Evolutionary conservation across 2,888 invertebrate species (phyloP).

Genomic region (Drosophila infuscata): DNA sequence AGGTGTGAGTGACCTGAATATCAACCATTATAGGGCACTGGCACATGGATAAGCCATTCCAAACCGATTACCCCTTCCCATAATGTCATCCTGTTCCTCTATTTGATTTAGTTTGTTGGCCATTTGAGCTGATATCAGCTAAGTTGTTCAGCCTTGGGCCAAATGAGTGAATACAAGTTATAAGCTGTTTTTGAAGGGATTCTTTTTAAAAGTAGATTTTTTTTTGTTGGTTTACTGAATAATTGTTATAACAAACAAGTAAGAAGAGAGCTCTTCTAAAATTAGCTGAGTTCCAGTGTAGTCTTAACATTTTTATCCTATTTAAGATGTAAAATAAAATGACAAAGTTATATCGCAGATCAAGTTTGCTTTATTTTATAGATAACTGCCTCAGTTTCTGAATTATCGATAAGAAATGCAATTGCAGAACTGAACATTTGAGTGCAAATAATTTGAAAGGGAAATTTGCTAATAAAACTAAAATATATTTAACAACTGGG

Average conservation of each 20-base stretch:
- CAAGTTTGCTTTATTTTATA: too few relatives aligned
- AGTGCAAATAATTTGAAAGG: too few relatives aligned
- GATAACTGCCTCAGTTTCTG: too few relatives aligned
- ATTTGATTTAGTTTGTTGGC: background rate
- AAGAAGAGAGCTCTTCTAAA: background rate
- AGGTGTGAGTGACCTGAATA: slow-evolving; percentile 72
- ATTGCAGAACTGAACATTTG: too few relatives aligned
- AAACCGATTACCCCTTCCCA: slow-evolving; percentile 24
- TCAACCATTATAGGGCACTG: slow-evolving; percentile 36
- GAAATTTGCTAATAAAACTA: too few relatives aligned
- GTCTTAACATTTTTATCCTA: background rate
- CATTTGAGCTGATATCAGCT: slow-evolving; percentile 21
- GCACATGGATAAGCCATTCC: slow-evolving; percentile 29
- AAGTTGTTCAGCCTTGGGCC: background rate
- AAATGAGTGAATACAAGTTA: background rate
- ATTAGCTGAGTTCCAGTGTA: background rate
- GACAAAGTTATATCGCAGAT: background rate
- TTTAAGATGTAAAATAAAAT: background rate
- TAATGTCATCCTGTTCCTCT: slow-evolving; percentile 11
- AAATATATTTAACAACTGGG: too few relatives aligned
- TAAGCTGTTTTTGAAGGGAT: background rate
- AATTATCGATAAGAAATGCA: too few relatives aligned
- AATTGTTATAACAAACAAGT: background rate
- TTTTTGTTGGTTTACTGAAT: too few relatives aligned
- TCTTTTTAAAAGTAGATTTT: too few relatives aligned